Evolutionary conservation across 2,797 vertebrate genomes (phyloP).

Genomic region (Thaleichthys pacificus): DNA sequence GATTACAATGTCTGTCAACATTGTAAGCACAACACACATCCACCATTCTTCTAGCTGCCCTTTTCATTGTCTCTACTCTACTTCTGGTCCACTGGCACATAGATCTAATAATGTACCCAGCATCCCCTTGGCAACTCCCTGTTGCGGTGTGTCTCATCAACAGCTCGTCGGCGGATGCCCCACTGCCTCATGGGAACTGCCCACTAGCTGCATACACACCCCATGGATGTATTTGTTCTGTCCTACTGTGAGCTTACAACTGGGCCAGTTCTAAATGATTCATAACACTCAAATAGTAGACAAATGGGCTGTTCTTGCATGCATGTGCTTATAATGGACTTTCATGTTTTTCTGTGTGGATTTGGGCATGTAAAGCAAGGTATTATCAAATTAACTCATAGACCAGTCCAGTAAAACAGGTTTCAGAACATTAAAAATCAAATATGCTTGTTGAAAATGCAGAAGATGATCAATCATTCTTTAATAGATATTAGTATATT

Average conservation of each 20-base stretch:
- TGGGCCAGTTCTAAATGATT: background rate
- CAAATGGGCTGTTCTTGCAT: background rate
- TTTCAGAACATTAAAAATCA: no score
- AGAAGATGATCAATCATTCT: no score
- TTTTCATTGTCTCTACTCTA: background rate
- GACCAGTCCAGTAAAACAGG: no score
- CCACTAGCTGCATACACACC: background rate
- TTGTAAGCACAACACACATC: background rate
- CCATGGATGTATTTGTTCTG: background rate
- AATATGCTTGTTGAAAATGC: no score
- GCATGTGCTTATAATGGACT: background rate
- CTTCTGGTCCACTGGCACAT: background rate
- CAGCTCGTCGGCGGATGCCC: background rate
- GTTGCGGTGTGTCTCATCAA: background rate
- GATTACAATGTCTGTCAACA: background rate
- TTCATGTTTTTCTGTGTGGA: background rate
- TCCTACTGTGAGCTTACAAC: background rate
- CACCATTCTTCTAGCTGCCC: no score
- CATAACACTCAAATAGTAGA: background rate
- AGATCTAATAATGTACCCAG: slow-evolving; percentile 4
- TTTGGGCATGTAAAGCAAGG: background rate
- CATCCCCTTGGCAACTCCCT: background rate
- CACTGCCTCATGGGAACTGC: slow-evolving; percentile 4
- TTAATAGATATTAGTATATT: no score
- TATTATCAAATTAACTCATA: no score